These are phyloP conservation scores for Calameuta filiformis DNA, from an alignment of 2,888 invertebrate genomes.

Conservation along the genomic window DNA sequence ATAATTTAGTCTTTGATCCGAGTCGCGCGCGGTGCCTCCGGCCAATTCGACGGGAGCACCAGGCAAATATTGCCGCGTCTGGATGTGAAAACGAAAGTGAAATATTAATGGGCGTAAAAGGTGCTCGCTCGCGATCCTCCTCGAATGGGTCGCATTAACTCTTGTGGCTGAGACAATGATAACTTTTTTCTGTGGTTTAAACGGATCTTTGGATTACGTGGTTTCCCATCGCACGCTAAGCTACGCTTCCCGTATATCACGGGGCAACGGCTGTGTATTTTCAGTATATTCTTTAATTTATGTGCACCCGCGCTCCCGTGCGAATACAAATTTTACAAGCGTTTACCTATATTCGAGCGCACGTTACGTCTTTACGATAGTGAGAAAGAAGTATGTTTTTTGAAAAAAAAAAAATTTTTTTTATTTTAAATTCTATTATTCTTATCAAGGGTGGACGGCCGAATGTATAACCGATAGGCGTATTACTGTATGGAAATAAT, in stretches of 20 bases:
- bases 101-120: neutral
- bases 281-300: conserved; percentile 15
- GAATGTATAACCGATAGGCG: no score
- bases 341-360: neutral
- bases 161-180: neutral
- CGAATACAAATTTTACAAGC: neutral
- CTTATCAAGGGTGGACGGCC: no score
- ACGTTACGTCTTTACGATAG: neutral
- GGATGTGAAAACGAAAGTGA: neutral
- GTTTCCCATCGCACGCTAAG: conserved; percentile 3
- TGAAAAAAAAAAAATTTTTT: neutral
- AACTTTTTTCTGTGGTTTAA: neutral
- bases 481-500: no score
- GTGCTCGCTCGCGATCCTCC: neutral
- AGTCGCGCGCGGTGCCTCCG: neutral
- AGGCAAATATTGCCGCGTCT: neutral
- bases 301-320: neutral
- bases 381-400: neutral
- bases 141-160: neutral
- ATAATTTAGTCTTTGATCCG: neutral
- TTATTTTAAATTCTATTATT: no score
- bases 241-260: neutral
- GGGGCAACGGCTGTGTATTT: conserved; percentile 5
- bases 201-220: neutral
- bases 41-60: neutral